These are phyloP conservation scores for Melieria omissa DNA, from an alignment of 2,888 invertebrate genomes.

Conservation along the genomic window DNA sequence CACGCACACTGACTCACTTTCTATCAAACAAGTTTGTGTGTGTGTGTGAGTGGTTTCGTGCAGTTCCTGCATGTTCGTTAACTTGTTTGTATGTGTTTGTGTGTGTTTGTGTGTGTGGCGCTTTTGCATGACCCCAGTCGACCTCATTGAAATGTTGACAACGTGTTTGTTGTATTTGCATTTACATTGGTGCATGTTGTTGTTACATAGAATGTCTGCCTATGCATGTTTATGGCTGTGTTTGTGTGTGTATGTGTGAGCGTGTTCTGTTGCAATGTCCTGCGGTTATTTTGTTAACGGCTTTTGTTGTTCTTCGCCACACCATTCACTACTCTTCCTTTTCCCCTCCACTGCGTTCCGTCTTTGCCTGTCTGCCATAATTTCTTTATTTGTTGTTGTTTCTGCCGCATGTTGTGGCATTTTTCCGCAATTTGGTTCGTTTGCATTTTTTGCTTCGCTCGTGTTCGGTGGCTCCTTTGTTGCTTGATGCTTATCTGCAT, in stretches of 20 bases:
- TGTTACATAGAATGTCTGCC: too few relatives aligned
- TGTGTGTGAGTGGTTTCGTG: neutral
- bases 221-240: neutral
- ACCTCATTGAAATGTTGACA: too few relatives aligned
- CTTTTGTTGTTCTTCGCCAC: too few relatives aligned
- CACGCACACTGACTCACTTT: neutral
- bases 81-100: neutral
- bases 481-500: too few relatives aligned
- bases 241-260: neutral
- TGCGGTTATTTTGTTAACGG: too few relatives aligned
- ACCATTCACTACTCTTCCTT: neutral
- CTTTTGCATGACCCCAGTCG: too few relatives aligned
- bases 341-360: neutral
- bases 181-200: too few relatives aligned
- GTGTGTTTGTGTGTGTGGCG: neutral
- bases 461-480: too few relatives aligned
- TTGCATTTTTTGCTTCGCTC: too few relatives aligned
- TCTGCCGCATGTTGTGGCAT: too few relatives aligned
- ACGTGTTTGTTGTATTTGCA: too few relatives aligned
- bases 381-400: neutral
- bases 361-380: neutral
- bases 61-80: neutral
- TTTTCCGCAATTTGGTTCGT: too few relatives aligned
- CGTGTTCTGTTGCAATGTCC: neutral
- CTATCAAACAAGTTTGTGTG: constrained; percentile 6